Base-by-base conservation (phyloP, 2,797 vertebrate genomes). In the Ataeniobius toweri region DNA sequence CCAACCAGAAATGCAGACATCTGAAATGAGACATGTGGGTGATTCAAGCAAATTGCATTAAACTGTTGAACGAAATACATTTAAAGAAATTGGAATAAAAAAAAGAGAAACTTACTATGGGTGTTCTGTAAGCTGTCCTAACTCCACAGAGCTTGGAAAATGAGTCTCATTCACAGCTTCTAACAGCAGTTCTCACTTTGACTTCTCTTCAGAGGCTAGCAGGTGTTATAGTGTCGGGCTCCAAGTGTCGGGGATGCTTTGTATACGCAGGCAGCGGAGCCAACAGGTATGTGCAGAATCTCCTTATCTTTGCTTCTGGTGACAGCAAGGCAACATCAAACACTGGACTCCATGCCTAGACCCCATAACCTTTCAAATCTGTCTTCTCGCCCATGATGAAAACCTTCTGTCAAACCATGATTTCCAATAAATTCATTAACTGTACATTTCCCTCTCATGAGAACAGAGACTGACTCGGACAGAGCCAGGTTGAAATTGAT, bases 261-360 rank as follows among this genome's bases (percentile, higher is more conserved):
- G 94, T 96, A 95, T 95, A 94, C 81, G 73, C 85, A 53, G 83
- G 84, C 91, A 86, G 82, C 71, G 36, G 74, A 65, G 84, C 75
- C 85, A 83, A 74, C 79, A 93, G 93, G 94, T 95, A 96, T 96
- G 95, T 94, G 94, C 94, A 96, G 95, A 96, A 96, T 96, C 93
- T 88, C 76, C 91, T 95, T 94, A 95, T 96, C 94, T 86, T 86
- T 89, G 80, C 81, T 80, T 82, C 89, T 93, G 94, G 92, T 96
- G 95, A 96, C 94, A 96, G 93, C 76, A 86, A 81, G n/a, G 78
- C 86, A 86, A 95, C 95, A 95, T 96, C 95, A 96, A 96, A 95
- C 92, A 87, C 83, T 44, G 74, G 80, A 81, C 75, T 76, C 78
- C 6, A 81, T 71, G 80, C 78, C 77, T 80, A 73, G 3, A 85